Evolutionary conservation across 2,797 vertebrate species (phyloP).

Genomic region (Basileuterus tristriatus): DNA sequence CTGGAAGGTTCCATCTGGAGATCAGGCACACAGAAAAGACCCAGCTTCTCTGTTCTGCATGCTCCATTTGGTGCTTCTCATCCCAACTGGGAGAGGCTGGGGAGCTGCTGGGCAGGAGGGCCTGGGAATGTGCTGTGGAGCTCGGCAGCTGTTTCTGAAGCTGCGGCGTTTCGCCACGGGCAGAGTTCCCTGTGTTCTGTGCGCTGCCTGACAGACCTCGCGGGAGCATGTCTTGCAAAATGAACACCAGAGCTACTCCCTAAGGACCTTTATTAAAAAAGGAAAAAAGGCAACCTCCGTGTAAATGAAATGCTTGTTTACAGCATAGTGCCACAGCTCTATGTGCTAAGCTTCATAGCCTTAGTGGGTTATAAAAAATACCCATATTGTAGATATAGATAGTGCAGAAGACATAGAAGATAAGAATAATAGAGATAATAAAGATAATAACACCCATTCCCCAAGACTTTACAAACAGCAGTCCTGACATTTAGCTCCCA

Average conservation of each 20-base stretch:
- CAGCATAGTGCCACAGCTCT: neutral
- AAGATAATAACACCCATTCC: neutral
- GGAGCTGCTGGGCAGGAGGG: neutral
- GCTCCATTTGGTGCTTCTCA: neutral
- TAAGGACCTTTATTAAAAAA: neutral
- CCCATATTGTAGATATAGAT: neutral
- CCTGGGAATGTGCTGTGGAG: neutral
- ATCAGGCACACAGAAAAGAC: neutral
- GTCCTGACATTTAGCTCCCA: neutral
- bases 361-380: neutral
- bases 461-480: neutral
- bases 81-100: neutral
- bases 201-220: fast-evolving
- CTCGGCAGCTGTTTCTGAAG: neutral
- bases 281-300: neutral
- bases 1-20: neutral
- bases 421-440: neutral
- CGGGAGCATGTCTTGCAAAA: neutral
- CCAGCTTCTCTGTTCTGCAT: neutral
- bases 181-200: neutral
- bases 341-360: neutral
- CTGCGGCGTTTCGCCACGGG: fast-evolving
- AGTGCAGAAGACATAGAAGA: neutral
- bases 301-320: neutral
- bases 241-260: neutral